Evolutionary conservation across 1,140 invertebrate species (phyloP).

Genomic region (Tyrophagus putrescentiae): DNA sequence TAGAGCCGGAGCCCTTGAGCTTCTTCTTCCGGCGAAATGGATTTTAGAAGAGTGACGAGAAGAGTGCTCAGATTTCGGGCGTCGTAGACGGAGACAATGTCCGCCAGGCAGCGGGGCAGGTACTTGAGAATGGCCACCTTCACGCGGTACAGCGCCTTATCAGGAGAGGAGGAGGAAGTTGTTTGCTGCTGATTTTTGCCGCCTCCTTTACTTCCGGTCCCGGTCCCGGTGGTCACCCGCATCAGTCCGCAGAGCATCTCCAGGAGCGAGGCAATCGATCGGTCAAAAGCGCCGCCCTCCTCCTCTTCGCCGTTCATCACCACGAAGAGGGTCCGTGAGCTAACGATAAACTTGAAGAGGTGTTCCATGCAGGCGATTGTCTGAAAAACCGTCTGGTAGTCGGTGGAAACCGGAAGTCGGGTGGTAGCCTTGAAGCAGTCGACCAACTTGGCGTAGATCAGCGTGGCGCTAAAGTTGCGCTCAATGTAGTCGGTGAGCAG

Average conservation of each 20-base stretch:
- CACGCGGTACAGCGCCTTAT: too few relatives aligned
- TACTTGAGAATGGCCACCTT: constrained; percentile 78
- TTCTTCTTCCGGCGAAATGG: constrained; percentile 45
- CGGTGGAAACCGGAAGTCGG: constrained; percentile 27
- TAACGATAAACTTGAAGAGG: constrained; percentile 65
- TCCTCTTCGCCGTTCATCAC: constrained; percentile 47
- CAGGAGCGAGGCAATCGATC: constrained; percentile 50
- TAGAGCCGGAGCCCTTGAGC: constrained; percentile 56
- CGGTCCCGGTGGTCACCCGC: too few relatives aligned
- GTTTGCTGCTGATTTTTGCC: too few relatives aligned
- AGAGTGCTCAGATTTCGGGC: constrained; percentile 45
- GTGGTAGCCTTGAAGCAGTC: constrained; percentile 44
- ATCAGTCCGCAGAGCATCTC: constrained; percentile 58
- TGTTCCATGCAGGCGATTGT: constrained; percentile 77
- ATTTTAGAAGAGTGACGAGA: constrained; percentile 37
- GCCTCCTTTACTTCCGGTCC: too few relatives aligned
- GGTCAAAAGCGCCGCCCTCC: constrained; percentile 57
- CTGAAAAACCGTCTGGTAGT: constrained; percentile 57
- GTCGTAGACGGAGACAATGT: constrained; percentile 62
- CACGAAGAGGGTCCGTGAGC: constrained; percentile 57
- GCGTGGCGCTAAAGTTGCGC: constrained; percentile 74
- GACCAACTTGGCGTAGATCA: constrained; percentile 63
- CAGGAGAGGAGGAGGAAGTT: too few relatives aligned
- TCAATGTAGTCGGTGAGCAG: constrained; percentile 83
- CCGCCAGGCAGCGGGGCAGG: constrained; percentile 61